Base-by-base conservation (phyloP, 1,140 invertebrate genomes). In the Formica exsecta region DNA sequence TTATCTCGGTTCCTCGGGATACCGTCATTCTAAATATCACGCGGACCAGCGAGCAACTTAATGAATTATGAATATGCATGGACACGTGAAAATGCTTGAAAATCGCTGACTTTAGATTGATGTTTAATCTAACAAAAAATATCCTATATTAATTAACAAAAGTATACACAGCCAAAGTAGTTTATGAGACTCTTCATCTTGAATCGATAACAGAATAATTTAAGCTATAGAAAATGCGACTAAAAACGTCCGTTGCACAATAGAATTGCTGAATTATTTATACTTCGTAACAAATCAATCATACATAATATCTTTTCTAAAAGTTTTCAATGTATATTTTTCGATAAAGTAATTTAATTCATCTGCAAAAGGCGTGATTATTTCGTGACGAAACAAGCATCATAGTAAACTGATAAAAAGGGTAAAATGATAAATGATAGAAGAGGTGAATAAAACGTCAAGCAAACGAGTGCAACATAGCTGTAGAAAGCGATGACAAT, bases 401-500 rank as follows among this genome's bases (percentile, higher is more conserved):
- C 44, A 9, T 64, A 25, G 29, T 32, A 32, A 32, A 32, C 3
- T 32, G 32, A 32, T 32, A 3, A 32, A 32, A 32, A 32, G 32
- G 32, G 3, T 32, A 32, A 32, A 32, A 32, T 32, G 32, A 32
- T 32, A 76, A 64, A 79, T 16, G 29, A 51, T 36, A 32, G 54
- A 66, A 54, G 76, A 32, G n/a, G 64, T 51, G 38, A 71, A 54
- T 25, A 16, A 62, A 29, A 29, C 1, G 25, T 29, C 25, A 29
- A 61, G 57, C 66, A 22, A 38, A 80, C 25, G 22, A 29, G 19
- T 25, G 44, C 57, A 19, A 5, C 16, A 41, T 44, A 19, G 3
- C 71, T 74, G 44, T 80, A 87, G 84, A 87, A 87, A 86, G 83
- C 41, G 48, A 71, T 29, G 36, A 51, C 81, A 44, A 79, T 77